These are phyloP conservation scores for Erethizon dorsatum DNA, from an alignment of 2,797 vertebrate species.

Conservation along the genomic window DNA sequence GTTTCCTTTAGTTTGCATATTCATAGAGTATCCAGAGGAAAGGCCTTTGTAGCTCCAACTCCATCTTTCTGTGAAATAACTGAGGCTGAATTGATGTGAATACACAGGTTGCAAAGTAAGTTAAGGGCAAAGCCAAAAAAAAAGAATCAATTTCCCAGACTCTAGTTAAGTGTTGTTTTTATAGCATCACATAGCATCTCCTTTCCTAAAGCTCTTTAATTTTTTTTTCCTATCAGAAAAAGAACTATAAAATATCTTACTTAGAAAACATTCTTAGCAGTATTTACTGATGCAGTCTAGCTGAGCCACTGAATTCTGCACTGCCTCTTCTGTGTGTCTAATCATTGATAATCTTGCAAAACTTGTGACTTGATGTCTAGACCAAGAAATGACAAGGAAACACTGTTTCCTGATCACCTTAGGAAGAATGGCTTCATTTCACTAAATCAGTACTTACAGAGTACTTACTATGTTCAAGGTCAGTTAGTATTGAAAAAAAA, in stretches of 20 bases:
- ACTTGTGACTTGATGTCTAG: not conserved
- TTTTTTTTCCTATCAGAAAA: not conserved
- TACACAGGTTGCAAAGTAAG: not conserved
- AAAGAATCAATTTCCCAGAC: not conserved
- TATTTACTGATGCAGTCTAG: not conserved
- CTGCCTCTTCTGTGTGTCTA: not conserved
- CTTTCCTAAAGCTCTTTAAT: slow-evolving; percentile 7
- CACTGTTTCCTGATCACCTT: not conserved
- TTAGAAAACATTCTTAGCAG: not conserved
- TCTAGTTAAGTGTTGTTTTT: slow-evolving; percentile 25
- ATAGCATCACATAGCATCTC: not conserved
- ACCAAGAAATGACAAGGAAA: slow-evolving; percentile 30
- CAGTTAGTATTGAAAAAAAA: slow-evolving; percentile 13
- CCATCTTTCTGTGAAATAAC: not conserved
- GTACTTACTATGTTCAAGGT: not conserved
- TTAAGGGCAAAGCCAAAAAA: not conserved
- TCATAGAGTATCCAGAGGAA: not conserved
- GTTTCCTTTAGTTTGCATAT: not conserved
- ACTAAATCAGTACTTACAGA: not conserved
- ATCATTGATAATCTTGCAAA: not conserved
- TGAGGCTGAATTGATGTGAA: not conserved
- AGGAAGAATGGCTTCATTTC: slow-evolving; percentile 13
- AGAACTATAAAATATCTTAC: slow-evolving; percentile 4
- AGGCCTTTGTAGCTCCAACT: not conserved
- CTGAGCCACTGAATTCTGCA: not conserved